Conservation (phyloP, 2,797 vertebrate genomes). For the Ambastaia sidthimunki region DNA sequence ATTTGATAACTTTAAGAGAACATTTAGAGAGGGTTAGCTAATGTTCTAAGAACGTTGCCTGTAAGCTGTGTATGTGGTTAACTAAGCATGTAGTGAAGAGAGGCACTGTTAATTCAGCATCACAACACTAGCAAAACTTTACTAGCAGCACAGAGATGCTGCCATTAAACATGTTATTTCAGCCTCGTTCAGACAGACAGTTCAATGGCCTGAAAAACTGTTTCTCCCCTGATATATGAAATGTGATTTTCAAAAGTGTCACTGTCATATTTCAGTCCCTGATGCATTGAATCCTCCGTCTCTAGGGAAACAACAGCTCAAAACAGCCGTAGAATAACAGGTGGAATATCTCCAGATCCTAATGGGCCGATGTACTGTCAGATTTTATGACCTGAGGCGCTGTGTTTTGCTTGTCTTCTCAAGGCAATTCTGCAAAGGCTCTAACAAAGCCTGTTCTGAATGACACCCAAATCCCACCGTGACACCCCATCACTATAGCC, state of each 20-base stretch:
- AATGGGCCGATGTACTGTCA: slow-evolving; percentile 57
- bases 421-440: slow-evolving; percentile 37
- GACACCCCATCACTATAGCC: slow-evolving; percentile 55
- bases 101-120: too few species aligned
- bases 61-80: too few species aligned
- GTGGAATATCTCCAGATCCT: slow-evolving; percentile 50
- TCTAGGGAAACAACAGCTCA: slow-evolving; percentile 23
- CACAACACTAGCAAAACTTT: too few species aligned
- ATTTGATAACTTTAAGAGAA: too few species aligned
- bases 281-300: slow-evolving; percentile 23
- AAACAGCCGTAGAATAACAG: too few species aligned
- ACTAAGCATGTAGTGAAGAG: too few species aligned
- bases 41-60: too few species aligned
- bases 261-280: slow-evolving; percentile 37
- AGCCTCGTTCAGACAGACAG: slow-evolving; percentile 29
- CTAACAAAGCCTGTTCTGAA: slow-evolving; percentile 49
- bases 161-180: slow-evolving; percentile 32
- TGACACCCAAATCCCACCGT: slow-evolving; percentile 56
- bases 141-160: too few species aligned
- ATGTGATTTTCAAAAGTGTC: slow-evolving; percentile 49
- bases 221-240: slow-evolving; percentile 44
- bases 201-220: slow-evolving; percentile 23
- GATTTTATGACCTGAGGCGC: slow-evolving; percentile 36
- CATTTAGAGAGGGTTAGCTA: too few species aligned
- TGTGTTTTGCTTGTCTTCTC: slow-evolving; percentile 45